These are phyloP conservation scores for Cyphomyrmex costatus DNA, from an alignment of 1,140 invertebrate species.

Conservation along the genomic window DNA sequence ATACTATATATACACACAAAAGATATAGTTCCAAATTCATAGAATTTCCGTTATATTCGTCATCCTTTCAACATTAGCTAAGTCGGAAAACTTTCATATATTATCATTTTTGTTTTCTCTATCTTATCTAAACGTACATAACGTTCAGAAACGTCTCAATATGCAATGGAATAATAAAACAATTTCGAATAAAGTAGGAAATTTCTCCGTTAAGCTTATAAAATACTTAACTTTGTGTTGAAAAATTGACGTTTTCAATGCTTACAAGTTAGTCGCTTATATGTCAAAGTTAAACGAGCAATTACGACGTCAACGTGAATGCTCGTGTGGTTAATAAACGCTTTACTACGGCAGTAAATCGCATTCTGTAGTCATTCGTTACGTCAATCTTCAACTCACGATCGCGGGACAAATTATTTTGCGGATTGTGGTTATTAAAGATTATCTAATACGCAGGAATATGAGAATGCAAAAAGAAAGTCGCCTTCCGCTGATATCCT, in stretches of 20 bases:
- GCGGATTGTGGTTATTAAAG: slow-evolving; percentile 39
- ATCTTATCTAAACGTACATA: background rate
- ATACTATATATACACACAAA: no score
- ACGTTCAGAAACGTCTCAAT: background rate
- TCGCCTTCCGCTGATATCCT: slow-evolving; percentile 65
- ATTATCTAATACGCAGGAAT: slow-evolving; percentile 18
- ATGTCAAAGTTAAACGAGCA: slow-evolving; percentile 6
- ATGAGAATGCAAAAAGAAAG: slow-evolving; percentile 63
- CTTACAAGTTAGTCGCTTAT: background rate
- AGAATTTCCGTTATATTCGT: slow-evolving; percentile 1
- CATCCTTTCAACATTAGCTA: background rate
- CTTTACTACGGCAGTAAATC: background rate
- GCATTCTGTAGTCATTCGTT: background rate
- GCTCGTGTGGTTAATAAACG: slow-evolving; percentile 32
- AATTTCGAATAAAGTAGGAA: background rate
- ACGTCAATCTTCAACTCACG: slow-evolving; percentile 20
- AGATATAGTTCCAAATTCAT: background rate
- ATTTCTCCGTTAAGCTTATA: background rate
- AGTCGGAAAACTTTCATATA: background rate
- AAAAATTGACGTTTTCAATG: background rate
- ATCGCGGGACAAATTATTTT: slow-evolving; percentile 13
- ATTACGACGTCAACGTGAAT: slow-evolving; percentile 2
- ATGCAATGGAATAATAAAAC: background rate
- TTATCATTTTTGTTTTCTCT: background rate
- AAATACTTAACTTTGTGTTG: background rate